These are phyloP conservation scores for Drosophila insularis DNA, from an alignment of 1,140 invertebrate species.

Conservation along the genomic window DNA sequence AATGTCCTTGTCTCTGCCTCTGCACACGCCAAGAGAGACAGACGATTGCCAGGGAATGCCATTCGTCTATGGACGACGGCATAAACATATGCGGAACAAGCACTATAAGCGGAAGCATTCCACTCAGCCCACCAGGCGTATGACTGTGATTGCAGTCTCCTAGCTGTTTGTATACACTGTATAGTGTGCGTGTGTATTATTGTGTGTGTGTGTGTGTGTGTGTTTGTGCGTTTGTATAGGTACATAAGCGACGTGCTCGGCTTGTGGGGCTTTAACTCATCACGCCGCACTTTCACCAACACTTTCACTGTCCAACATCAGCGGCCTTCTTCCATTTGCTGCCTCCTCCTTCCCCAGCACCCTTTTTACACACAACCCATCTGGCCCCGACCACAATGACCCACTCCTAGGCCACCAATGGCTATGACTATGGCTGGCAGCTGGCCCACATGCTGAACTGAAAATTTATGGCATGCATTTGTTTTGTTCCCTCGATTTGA, in stretches of 20 bases:
- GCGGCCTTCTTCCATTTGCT: not conserved
- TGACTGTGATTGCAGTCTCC: conserved; percentile 34
- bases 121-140: conserved; percentile 16
- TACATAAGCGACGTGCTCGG: not conserved
- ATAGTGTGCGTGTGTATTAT: not conserved
- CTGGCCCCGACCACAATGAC: not conserved
- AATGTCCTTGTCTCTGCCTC: conserved; percentile 45
- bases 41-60: not conserved
- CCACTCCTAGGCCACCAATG: conserved; percentile 14
- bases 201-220: not conserved
- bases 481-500: conserved; percentile 60
- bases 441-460: conserved; percentile 31
- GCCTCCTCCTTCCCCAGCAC: no score
- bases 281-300: conserved; percentile 32
- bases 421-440: conserved; percentile 11
- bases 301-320: conserved; percentile 46
- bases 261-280: conserved; percentile 10
- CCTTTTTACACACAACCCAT: not conserved
- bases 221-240: not conserved
- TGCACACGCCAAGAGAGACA: conserved; percentile 10
- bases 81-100: conserved; percentile 30
- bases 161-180: conserved; percentile 13
- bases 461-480: conserved; percentile 65
- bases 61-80: conserved; percentile 17
- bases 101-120: conserved; percentile 20